Conservation (phyloP, 2,888 invertebrate species). For the Nomada ruficornis region DNA sequence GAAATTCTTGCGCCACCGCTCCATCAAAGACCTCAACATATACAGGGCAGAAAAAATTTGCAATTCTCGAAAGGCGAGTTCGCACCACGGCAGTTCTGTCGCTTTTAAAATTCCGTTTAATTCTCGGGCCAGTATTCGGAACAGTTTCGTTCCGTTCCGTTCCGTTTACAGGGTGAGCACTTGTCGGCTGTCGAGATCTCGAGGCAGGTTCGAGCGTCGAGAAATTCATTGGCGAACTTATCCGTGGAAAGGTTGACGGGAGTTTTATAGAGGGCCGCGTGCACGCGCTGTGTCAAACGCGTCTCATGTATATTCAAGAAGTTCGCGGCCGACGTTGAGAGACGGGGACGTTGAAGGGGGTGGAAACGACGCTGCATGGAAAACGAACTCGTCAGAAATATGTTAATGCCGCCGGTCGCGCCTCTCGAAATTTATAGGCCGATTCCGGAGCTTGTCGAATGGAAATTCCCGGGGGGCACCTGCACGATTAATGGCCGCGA, state of each 20-base stretch:
- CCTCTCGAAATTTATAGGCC: constrained; percentile 58
- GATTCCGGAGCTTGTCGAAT: constrained; percentile 56
- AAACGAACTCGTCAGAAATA: constrained; percentile 64
- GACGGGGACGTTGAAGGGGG: background rate
- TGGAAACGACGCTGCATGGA: constrained; percentile 22
- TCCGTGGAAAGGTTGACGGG: constrained; percentile 27
- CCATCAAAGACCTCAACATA: background rate
- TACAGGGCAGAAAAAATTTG: constrained; percentile 9
- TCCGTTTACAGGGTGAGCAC: background rate
- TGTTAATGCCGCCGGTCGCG: constrained; percentile 58
- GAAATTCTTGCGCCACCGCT: background rate
- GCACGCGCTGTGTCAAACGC: constrained; percentile 42
- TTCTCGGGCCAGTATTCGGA: background rate
- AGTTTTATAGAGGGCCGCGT: constrained; percentile 42
- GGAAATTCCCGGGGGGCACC: constrained; percentile 48
- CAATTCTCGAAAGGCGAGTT: constrained; percentile 24
- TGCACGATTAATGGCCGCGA: constrained; percentile 45
- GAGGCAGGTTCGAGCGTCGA: constrained; percentile 1
- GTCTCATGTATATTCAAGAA: constrained; percentile 69
- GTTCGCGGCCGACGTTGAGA: constrained; percentile 38
- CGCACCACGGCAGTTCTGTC: background rate
- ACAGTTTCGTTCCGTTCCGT: constrained; percentile 5
- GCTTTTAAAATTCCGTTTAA: constrained; percentile 34
- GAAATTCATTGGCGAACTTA: constrained; percentile 38
- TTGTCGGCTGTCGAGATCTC: constrained; percentile 3